A percentile compares a stretch with the other conserved stretches of the same genome.
phyloP scores from a whole-genome alignment of 2,113 vertebrate genomes.

The Tragelaphus buxtoni region DNA sequence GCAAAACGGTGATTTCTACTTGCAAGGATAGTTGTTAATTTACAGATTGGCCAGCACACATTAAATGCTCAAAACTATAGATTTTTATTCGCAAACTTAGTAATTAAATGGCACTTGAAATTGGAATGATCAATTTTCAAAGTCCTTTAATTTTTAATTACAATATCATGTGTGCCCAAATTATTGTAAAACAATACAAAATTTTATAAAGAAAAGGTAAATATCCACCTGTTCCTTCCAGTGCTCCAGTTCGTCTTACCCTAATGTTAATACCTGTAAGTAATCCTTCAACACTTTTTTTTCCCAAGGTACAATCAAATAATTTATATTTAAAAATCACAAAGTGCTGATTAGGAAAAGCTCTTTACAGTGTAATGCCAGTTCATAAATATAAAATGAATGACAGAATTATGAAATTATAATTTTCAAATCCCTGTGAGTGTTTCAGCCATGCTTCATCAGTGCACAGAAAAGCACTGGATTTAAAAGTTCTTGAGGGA shows the following conservation, averaged over 20 bases:
- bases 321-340: not conserved
- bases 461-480: not conserved
- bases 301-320: not conserved
- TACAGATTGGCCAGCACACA: not conserved
- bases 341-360: not conserved
- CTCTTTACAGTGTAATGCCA: not conserved
- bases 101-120: not conserved
- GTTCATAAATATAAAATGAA: not conserved
- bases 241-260: not conserved
- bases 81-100: not conserved
- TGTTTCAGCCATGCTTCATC: not conserved
- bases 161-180: not conserved
- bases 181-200: not conserved
- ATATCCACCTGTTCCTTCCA: not conserved
- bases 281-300: not conserved
- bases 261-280: not conserved
- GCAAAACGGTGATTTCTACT: not conserved
- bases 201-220: not conserved
- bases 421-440: not conserved
- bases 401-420: not conserved
- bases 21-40: not conserved
- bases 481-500: not conserved
- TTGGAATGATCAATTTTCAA: not conserved
- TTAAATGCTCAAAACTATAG: not conserved
- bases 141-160: not conserved